These are phyloP conservation scores for Phasia obesa DNA, from an alignment of 2,888 invertebrate genomes.

Conservation along the genomic window DNA sequence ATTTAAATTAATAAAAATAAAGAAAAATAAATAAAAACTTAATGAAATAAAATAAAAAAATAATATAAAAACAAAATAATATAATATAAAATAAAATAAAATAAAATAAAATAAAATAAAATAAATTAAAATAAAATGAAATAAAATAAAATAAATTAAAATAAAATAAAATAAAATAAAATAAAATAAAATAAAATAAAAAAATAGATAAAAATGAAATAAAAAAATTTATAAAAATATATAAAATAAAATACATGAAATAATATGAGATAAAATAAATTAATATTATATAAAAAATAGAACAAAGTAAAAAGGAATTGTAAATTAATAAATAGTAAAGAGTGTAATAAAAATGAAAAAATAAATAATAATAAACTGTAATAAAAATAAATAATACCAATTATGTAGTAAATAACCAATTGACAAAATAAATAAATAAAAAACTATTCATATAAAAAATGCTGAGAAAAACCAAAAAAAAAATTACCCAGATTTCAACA, in stretches of 20 bases:
- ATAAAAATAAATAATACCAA: constrained; percentile 49
- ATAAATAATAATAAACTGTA: constrained; percentile 57
- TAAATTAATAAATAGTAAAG: constrained; percentile 59
- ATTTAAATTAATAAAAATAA: not conserved
- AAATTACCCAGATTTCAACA: constrained; percentile 48
- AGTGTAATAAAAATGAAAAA: not conserved
- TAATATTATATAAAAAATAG: no score
- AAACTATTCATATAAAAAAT: constrained; percentile 48
- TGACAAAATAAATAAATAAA: constrained; percentile 29
- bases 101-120: no score
- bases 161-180: no score
- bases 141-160: no score
- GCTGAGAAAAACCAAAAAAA: constrained; percentile 31
- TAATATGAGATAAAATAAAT: no score
- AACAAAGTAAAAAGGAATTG: constrained; percentile 39
- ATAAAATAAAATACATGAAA: no score
- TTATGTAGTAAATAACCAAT: constrained; percentile 57
- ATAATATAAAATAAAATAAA: no score
- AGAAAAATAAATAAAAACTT: constrained; percentile 29
- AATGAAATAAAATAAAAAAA: constrained; percentile 59
- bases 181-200: no score
- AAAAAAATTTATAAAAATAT: no score
- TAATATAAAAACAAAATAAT: no score
- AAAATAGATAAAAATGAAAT: no score
- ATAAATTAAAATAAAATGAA: no score